Conservation (phyloP, 2,797 vertebrate species). For the Brotula barbata region DNA sequence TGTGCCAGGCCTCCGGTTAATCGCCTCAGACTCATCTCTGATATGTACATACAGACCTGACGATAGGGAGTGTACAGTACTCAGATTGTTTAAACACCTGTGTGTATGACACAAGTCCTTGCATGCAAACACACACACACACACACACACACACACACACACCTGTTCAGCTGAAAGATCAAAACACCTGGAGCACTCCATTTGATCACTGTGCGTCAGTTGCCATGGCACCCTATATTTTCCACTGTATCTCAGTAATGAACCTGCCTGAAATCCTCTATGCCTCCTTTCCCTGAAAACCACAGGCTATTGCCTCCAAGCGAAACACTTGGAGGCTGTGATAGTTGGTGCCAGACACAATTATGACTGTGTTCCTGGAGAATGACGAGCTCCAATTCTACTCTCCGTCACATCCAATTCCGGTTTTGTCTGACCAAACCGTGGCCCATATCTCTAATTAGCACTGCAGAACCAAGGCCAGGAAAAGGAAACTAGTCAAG, state of each 20-base stretch:
- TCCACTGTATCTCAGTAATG: conserved; percentile 42
- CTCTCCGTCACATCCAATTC: conserved; percentile 66
- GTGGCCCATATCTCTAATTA: conserved; percentile 40
- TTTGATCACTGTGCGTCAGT: conserved; percentile 43
- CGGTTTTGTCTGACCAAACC: conserved; percentile 54
- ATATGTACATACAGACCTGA: conserved; percentile 76
- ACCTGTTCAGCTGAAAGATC: conserved; percentile 50
- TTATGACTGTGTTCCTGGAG: conserved; percentile 54
- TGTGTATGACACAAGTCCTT: conserved; percentile 53
- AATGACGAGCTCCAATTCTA: conserved; percentile 58
- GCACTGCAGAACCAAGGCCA: conserved; percentile 41
- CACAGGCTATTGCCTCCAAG: conserved; percentile 33
- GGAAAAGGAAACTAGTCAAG: conserved; percentile 38
- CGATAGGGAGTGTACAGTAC: conserved; percentile 68
- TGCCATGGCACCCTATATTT: conserved; percentile 53
- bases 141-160: conserved; percentile 13
- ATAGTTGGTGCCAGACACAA: conserved; percentile 53
- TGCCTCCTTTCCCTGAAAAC: conserved; percentile 17
- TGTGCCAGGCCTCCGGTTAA: conserved; percentile 42
- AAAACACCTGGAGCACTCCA: conserved; percentile 25
- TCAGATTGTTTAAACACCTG: conserved; percentile 71
- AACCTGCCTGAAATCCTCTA: conserved; percentile 21
- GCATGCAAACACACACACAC: conserved; percentile 28
- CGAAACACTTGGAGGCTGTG: conserved; percentile 30
- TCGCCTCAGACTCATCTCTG: conserved; percentile 53